Conservation (phyloP, 2,797 vertebrate genomes). For the Hydrophis major region DNA sequence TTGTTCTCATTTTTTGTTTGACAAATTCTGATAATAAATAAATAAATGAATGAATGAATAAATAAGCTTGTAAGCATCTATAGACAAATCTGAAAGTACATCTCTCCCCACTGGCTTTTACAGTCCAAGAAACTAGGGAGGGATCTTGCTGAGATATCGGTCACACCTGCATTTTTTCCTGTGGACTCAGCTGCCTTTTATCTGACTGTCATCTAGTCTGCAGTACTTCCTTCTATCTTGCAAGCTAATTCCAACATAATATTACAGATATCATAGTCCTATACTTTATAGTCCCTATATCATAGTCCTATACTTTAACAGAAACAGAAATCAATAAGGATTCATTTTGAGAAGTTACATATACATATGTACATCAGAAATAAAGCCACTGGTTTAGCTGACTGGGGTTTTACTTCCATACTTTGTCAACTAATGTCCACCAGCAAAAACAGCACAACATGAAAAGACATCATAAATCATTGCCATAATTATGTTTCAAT, state of each 20-base stretch:
- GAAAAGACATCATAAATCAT: fast-evolving
- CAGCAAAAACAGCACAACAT: not conserved
- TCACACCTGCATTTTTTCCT: not conserved
- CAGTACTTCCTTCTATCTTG: not conserved
- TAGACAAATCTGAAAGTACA: not conserved
- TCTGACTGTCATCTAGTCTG: not conserved
- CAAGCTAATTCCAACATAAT: not conserved
- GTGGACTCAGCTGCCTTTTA: not conserved
- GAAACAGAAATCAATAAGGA: not conserved
- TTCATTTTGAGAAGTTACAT: not conserved
- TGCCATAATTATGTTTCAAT: not conserved
- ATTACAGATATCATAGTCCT: not conserved
- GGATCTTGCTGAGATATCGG: not conserved
- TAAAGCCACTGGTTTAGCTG: not conserved
- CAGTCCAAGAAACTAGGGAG: not conserved
- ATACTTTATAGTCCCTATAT: not conserved
- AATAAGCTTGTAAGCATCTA: not conserved
- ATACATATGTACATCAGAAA: not conserved
- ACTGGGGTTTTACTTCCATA: not conserved
- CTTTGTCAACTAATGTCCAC: not conserved
- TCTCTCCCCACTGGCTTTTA: not conserved
- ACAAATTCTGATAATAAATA: no score
- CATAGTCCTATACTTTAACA: not conserved
- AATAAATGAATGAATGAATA: no score
- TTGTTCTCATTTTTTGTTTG: no score